A percentile compares a stretch with the other conserved stretches of the same genome.
Evolutionary conservation across 2,113 vertebrate genomes (phyloP).

Genomic region (Macquaria australasica): DNA sequence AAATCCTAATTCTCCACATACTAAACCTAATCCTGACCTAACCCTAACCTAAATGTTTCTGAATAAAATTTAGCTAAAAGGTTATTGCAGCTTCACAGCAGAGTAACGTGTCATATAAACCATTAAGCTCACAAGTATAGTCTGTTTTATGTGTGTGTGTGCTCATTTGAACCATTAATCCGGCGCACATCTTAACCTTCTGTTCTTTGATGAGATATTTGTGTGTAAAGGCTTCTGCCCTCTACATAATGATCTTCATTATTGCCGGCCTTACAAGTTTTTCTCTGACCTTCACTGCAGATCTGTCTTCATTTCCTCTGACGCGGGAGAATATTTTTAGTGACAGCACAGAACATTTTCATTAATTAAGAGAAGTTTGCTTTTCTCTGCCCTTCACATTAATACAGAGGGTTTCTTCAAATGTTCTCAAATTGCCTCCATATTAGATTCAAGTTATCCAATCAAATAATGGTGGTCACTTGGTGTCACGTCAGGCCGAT

Average conservation of each 20-base stretch:
- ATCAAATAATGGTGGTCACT: slow-evolving; percentile 44
- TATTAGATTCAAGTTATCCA: slow-evolving; percentile 57
- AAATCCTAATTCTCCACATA: background rate
- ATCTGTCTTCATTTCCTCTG: slow-evolving; percentile 56
- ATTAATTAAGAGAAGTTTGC: slow-evolving; percentile 52
- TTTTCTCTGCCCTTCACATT: slow-evolving; percentile 48
- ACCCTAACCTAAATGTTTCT: background rate
- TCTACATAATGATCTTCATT: slow-evolving; percentile 64
- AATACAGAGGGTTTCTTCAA: slow-evolving; percentile 29
- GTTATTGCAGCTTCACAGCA: background rate
- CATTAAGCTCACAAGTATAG: background rate
- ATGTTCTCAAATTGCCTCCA: slow-evolving; percentile 46
- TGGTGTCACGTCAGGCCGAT: slow-evolving; percentile 16
- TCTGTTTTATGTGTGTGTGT: slow-evolving; percentile 5
- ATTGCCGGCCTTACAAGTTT: slow-evolving; percentile 51
- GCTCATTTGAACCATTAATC: slow-evolving; percentile 50
- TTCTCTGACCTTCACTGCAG: slow-evolving; percentile 62
- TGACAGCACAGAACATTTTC: slow-evolving; percentile 48
- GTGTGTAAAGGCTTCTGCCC: slow-evolving; percentile 46
- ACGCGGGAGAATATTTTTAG: slow-evolving; percentile 36
- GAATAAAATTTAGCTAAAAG: too few species aligned
- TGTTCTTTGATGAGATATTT: slow-evolving; percentile 52
- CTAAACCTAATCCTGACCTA: background rate
- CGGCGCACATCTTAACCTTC: slow-evolving; percentile 48
- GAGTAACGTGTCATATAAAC: background rate